Percentiles rank a stretch among this genome's conserved stretches.
phyloP scores from a whole-genome alignment of 2,797 vertebrate species.

The Sebastes melanostomus region DNA sequence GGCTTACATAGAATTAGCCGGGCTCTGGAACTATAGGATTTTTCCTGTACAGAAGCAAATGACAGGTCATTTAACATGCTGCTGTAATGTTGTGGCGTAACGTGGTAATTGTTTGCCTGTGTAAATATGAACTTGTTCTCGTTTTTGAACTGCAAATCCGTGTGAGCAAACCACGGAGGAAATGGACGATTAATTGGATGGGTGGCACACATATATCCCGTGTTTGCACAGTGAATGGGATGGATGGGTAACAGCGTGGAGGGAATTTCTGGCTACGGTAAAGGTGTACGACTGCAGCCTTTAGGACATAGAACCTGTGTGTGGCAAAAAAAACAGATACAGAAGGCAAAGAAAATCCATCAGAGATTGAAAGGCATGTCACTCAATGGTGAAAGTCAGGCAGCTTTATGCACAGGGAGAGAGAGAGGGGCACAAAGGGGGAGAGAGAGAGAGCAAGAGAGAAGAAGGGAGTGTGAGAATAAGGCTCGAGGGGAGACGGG shows the following conservation, averaged over 20 bases:
- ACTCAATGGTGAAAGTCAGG: slow-evolving; percentile 47
- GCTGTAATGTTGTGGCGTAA: slow-evolving; percentile 25
- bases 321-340: slow-evolving; percentile 2
- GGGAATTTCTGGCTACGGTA: slow-evolving; percentile 38
- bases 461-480: slow-evolving; percentile 7
- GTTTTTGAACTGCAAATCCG: slow-evolving; percentile 52
- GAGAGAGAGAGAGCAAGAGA: not conserved
- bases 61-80: slow-evolving; percentile 61
- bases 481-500: slow-evolving; percentile 6
- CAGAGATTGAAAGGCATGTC: slow-evolving; percentile 57
- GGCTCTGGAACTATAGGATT: slow-evolving; percentile 50
- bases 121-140: slow-evolving; percentile 55
- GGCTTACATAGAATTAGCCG: slow-evolving; percentile 67
- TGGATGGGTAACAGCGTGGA: slow-evolving; percentile 27
- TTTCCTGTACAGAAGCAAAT: slow-evolving; percentile 33
- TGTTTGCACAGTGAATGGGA: slow-evolving; percentile 45
- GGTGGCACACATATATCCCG: slow-evolving; percentile 20
- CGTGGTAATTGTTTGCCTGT: slow-evolving; percentile 55
- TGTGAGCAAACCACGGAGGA: slow-evolving; percentile 53
- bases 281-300: slow-evolving; percentile 38
- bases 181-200: slow-evolving; percentile 55
- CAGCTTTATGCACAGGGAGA: slow-evolving; percentile 38
- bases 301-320: slow-evolving; percentile 24
- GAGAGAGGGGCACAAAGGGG: not conserved
- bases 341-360: slow-evolving; percentile 57